phyloP scores from a whole-genome alignment of 2,888 invertebrate genomes.

The Ferrisia virgata region DNA sequence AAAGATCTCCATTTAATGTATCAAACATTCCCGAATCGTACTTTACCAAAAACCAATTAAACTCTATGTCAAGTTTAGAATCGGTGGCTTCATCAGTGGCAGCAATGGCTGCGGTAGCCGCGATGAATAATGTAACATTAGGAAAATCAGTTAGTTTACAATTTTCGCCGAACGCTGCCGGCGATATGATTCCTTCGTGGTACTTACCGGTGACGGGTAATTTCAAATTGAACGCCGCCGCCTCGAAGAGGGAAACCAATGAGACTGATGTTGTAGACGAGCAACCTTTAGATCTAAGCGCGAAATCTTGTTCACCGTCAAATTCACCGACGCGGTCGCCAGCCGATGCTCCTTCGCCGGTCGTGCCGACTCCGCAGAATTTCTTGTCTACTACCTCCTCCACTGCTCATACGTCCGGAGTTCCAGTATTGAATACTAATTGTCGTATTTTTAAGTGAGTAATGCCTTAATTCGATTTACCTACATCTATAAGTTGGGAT shows the following conservation, averaged over 20 bases:
- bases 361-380: constrained; percentile 37
- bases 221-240: constrained; percentile 25
- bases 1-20: constrained; percentile 16
- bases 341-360: constrained; percentile 43
- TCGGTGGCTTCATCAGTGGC: constrained; percentile 53
- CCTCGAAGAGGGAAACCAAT: constrained; percentile 27
- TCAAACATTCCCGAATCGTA: constrained; percentile 37
- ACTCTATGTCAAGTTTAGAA: constrained; percentile 41
- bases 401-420: constrained; percentile 34
- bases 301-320: constrained; percentile 56
- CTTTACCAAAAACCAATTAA: constrained; percentile 26
- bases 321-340: constrained; percentile 34
- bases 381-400: constrained; percentile 37
- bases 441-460: constrained; percentile 46
- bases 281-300: constrained; percentile 82
- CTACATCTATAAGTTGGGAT: too few relatives aligned
- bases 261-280: constrained; percentile 54
- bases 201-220: constrained; percentile 52
- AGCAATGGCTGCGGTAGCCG: constrained; percentile 50
- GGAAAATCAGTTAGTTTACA: constrained; percentile 13
- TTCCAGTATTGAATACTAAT: constrained; percentile 35
- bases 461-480: too few relatives aligned
- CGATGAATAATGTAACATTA: background rate
- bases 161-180: background rate
- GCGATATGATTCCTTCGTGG: constrained; percentile 16